A percentile compares a stretch with the other conserved stretches of the same genome.
phyloP scores from a whole-genome alignment of 2,888 invertebrate genomes.

The Stenolophus ochropezus region DNA sequence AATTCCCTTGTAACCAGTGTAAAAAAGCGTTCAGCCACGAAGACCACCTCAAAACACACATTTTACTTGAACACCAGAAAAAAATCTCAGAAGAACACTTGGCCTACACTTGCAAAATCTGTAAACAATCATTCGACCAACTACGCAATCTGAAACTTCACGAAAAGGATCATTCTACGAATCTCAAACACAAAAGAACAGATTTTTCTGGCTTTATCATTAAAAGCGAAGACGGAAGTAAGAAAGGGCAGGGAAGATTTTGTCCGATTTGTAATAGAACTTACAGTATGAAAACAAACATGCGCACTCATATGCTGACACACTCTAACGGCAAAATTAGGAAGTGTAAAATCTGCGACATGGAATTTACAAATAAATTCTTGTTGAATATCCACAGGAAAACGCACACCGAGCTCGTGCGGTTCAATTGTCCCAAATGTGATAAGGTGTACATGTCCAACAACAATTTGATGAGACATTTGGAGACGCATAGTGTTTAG shows the following conservation, averaged over 20 bases:
- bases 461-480: slow-evolving; percentile 9
- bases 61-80: not conserved
- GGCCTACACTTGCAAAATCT: not conserved
- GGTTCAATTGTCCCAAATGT: not conserved
- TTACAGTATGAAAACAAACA: slow-evolving; percentile 18
- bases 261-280: slow-evolving; percentile 3
- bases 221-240: not conserved
- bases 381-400: not conserved
- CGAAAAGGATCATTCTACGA: not conserved
- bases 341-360: not conserved
- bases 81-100: not conserved
- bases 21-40: not conserved
- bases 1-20: not conserved
- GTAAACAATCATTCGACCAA: not conserved
- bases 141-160: not conserved
- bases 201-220: not conserved
- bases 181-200: not conserved
- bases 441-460: not conserved
- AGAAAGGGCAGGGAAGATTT: not conserved
- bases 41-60: not conserved
- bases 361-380: not conserved
- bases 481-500: not conserved
- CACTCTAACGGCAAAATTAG: not conserved
- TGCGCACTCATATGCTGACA: not conserved
- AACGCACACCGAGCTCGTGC: not conserved